Base-by-base conservation (phyloP, 2,888 invertebrate genomes). In the Diloba caeruleocephala region DNA sequence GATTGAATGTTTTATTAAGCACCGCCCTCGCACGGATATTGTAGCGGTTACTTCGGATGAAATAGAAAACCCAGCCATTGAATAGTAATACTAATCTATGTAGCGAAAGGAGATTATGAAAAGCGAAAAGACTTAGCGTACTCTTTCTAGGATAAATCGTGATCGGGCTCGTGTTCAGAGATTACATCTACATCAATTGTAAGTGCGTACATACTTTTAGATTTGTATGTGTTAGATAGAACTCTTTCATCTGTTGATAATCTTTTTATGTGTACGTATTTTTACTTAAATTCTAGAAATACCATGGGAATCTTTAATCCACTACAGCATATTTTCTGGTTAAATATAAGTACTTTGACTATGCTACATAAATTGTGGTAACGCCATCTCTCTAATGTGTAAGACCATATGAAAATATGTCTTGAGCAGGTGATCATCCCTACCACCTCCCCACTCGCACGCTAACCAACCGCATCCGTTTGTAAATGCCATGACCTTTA, bases 1-100 rank as follows among this genome's bases (percentile, higher is more conserved):
- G 31, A 51, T 64, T 70, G 68, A 71, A 78, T 79, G 66, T 78
- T 78, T 79, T 75, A 79, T 71, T 56, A 71, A 74, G 54, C 41
- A n/a, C n/a, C n/a, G 42, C 21, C 15, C 42, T 37, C 38, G 44
- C 45, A 33, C 46, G 50, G 43, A 36, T 56, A 42, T 46, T 14
- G 46, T 26, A 43, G 65, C 34, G 62, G 49, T 50, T 56, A 42
- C 54, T 57, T 44, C n/a, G 7, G 10, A 33, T 31, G 31, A 51
- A 63, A 56, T 32, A 28, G 33, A 41, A 29, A 36, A 31, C 7
- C 36, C 25, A 37, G 17, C 4, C 44, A 44, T 51, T 64, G 56
- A 71, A 71, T 60, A 67, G 71, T 71, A 64, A 64, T 52, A 60
- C 39, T 71, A 63, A 67, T 55, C 71, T 50, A 38, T 54, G 41